phyloP scores from a whole-genome alignment of 2,888 invertebrate genomes.

The Dynastes grantii region DNA sequence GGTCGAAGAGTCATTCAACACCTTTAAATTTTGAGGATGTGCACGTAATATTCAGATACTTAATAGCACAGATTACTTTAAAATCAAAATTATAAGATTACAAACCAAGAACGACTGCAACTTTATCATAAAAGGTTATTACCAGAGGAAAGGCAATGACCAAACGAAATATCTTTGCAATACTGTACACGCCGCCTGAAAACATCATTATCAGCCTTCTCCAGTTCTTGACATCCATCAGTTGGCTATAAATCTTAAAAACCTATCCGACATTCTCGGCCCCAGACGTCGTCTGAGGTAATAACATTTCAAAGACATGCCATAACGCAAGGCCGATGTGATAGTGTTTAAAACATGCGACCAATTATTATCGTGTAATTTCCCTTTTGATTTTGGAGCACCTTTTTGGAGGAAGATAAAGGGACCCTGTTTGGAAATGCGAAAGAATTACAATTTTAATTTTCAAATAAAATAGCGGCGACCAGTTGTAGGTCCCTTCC shows the following conservation, averaged over 20 bases:
- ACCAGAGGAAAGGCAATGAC: too few species aligned
- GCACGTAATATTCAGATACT: too few species aligned
- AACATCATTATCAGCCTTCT: too few species aligned
- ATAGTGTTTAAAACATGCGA: constrained; percentile 64
- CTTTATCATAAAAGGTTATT: too few species aligned
- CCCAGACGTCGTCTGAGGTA: background rate
- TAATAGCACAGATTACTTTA: too few species aligned
- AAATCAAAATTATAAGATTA: too few species aligned
- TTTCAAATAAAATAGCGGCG: constrained; percentile 69
- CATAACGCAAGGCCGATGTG: constrained; percentile 53
- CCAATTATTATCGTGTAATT: constrained; percentile 67
- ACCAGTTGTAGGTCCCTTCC: constrained; percentile 53
- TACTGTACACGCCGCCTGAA: too few species aligned
- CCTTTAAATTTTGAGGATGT: too few species aligned
- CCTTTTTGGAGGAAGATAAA: background rate
- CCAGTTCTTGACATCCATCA: too few species aligned
- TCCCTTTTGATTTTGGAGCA: constrained; percentile 32
- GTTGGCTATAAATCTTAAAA: background rate
- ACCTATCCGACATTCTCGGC: background rate
- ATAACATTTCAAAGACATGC: constrained; percentile 26
- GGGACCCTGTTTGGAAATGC: constrained; percentile 3
- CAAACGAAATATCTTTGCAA: too few species aligned
- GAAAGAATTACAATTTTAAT: constrained; percentile 60
- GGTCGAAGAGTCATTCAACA: too few species aligned
- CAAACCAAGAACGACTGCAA: too few species aligned